These are phyloP conservation scores for Drosophila parthenogenetica DNA, from an alignment of 2,888 invertebrate species.

Conservation along the genomic window DNA sequence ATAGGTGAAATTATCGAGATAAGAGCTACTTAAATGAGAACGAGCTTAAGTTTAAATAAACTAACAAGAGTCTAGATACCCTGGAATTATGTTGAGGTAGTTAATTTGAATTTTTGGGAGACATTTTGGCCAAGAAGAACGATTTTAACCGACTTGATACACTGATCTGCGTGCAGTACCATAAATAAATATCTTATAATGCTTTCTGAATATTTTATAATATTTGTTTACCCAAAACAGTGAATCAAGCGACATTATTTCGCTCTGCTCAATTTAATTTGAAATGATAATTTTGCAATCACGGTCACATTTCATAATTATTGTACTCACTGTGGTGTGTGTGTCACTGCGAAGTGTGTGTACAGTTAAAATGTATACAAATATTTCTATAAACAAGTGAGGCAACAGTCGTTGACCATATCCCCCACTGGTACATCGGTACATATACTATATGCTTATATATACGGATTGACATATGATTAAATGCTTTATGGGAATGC, in stretches of 20 bases:
- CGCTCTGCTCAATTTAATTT: background rate
- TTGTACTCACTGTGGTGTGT: background rate
- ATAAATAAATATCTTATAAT: too few relatives aligned
- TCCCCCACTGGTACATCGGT: background rate
- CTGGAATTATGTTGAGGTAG: background rate
- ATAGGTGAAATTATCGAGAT: constrained; percentile 37
- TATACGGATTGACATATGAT: constrained; percentile 8
- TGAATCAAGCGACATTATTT: background rate
- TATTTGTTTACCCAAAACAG: background rate
- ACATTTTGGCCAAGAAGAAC: too few relatives aligned
- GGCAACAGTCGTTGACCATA: constrained; percentile 55
- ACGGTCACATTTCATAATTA: constrained; percentile 19
- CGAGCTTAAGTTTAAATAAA: background rate
- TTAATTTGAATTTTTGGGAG: too few relatives aligned
- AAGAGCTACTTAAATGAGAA: constrained; percentile 20
- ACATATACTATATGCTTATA: background rate
- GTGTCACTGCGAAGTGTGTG: constrained; percentile 4
- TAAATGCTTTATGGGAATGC: constrained; percentile 35
- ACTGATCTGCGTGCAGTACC: too few relatives aligned
- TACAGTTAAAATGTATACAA: constrained; percentile 1
- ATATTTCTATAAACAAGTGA: constrained; percentile 24
- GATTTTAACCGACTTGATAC: too few relatives aligned
- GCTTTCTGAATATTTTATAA: background rate
- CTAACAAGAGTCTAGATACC: background rate
- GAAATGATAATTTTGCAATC: constrained; percentile 9